Conservation (phyloP, 2,797 vertebrate genomes). For the Dipus sagitta region DNA sequence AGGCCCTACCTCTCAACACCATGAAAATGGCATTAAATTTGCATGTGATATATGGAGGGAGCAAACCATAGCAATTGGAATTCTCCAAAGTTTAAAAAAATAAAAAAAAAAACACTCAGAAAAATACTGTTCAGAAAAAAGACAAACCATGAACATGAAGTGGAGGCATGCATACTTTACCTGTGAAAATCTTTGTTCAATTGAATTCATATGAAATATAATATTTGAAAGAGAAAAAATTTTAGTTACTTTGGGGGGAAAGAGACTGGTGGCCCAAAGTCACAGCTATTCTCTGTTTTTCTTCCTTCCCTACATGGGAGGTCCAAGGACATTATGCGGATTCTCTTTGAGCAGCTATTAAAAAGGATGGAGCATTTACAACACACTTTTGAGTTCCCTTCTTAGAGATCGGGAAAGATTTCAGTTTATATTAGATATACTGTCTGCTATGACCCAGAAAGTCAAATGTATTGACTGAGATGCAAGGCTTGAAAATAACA, state of each 20-base stretch:
- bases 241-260: neutral
- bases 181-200: neutral
- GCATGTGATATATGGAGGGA: neutral
- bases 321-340: neutral
- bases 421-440: neutral
- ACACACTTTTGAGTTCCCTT: neutral
- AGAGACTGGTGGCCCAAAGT: neutral
- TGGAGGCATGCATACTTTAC: neutral
- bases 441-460: neutral
- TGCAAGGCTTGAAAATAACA: neutral
- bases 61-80: neutral
- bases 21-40: neutral
- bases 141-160: neutral
- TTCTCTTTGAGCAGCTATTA: neutral
- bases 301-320: neutral
- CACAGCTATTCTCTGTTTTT: neutral
- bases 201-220: conserved; percentile 24
- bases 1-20: neutral
- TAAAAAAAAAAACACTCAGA: neutral
- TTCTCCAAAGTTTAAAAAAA: conserved; percentile 31
- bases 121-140: neutral
- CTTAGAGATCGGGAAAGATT: conserved; percentile 3
- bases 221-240: neutral
- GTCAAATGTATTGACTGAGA: neutral
- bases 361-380: neutral